A percentile compares a stretch with the other conserved stretches of the same genome.
phyloP scores from a whole-genome alignment of 2,113 vertebrate species.

The Gracilinanus agilis region DNA sequence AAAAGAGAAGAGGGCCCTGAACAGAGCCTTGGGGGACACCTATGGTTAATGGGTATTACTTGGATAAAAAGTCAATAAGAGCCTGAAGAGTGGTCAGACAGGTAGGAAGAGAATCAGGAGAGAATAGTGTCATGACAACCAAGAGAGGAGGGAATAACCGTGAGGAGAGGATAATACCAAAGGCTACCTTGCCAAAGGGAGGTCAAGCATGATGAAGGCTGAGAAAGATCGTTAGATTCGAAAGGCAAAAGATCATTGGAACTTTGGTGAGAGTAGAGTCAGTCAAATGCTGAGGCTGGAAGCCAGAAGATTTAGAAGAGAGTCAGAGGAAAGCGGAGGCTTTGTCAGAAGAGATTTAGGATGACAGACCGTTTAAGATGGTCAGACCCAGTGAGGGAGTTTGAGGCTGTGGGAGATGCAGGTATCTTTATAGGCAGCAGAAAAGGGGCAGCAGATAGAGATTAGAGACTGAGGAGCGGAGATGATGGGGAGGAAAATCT shows the following conservation, averaged over 20 bases:
- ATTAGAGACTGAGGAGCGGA: background rate
- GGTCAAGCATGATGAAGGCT: background rate
- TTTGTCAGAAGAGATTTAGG: background rate
- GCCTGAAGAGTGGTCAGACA: background rate
- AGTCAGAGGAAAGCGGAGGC: background rate
- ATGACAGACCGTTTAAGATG: background rate
- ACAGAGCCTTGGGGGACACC: too few relatives aligned
- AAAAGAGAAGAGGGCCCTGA: background rate
- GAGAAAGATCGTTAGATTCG: background rate
- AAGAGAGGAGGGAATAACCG: background rate
- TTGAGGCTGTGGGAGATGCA: background rate
- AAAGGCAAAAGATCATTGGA: background rate
- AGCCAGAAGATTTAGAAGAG: background rate
- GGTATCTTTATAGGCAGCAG: background rate
- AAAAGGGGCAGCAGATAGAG: background rate
- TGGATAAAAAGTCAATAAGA: background rate
- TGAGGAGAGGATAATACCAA: background rate
- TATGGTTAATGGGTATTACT: background rate
- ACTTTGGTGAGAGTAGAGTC: background rate
- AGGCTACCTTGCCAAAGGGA: background rate
- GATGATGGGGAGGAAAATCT: background rate
- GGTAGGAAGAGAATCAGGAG: background rate
- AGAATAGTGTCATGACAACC: background rate
- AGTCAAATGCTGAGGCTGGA: background rate
- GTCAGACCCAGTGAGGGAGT: background rate